Evolutionary conservation across 2,113 vertebrate species (phyloP), one percentile per base, ranked within the genome.

Genomic region (Sylvia atricapilla): DNA sequence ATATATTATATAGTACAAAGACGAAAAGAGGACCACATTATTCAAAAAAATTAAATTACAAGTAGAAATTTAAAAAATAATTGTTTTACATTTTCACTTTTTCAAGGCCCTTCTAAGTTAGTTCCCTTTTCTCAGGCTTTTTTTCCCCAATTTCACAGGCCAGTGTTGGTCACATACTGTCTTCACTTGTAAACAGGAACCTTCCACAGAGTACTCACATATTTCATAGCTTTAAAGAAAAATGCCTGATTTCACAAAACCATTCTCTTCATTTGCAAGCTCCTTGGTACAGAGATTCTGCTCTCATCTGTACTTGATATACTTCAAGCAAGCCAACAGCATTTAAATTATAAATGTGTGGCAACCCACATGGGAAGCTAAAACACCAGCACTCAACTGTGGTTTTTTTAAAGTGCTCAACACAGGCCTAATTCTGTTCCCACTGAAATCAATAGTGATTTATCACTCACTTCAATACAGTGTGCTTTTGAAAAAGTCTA

Each of bases 401-500:
- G 76, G 79, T 84, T 96, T 95, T 95, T 93, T 95, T 73, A 67
- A 95, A 96, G 87, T 91, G 77, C 95, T 96, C 96, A 94, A 90
- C 96, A 79, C 41, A 95, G 92, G 86, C 83, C 95, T 95, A 89
- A 94, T 95, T 92, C 92, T 93, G 80, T 90, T 92, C 76, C 88
- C 95, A 92, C 58, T 94, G 88, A 96, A 96, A 95, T 93, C 96
- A 97, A 96, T 92, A 96, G 76, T 86, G 80, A 93, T 96, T 96
- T 96, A 95, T 95, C 80, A 81, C 64, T 89, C 7, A 24, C 76
- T 93, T 93, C 92, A 84, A 62, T 68, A 79, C 37, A 75, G 41
- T 13, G 11, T 87, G 80, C 90, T 93, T 93, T 84, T 93, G 69
- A 96, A 95, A 95, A 84, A 93, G 49, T 86, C 66, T 84, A 96